Percentiles rank a stretch among this genome's conserved stretches.
These are phyloP conservation scores for Parotia lawesii DNA, from an alignment of 2,113 vertebrate species.

Conservation along the genomic window DNA sequence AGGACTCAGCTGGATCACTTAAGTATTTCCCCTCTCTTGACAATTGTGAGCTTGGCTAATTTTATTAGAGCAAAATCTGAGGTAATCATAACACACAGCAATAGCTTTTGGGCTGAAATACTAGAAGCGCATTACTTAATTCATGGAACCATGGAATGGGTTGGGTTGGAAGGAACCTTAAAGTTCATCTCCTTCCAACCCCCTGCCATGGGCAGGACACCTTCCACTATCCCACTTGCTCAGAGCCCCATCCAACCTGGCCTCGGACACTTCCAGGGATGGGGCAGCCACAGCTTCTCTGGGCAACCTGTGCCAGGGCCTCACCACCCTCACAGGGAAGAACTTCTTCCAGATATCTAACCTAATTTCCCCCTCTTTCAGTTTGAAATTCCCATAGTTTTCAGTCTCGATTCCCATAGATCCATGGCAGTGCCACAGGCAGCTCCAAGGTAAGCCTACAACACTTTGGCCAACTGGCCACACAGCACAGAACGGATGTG, in stretches of 20 bases:
- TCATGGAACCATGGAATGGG: background rate
- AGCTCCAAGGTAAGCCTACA: background rate
- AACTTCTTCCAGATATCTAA: background rate
- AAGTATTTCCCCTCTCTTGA: background rate
- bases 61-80: background rate
- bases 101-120: background rate
- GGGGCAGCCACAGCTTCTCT: background rate
- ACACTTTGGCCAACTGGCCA: background rate
- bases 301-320: background rate
- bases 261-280: background rate
- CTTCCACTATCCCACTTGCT: fast-evolving
- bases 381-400: background rate
- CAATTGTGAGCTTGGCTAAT: background rate
- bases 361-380: background rate
- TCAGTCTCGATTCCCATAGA: background rate
- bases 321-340: background rate
- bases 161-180: background rate
- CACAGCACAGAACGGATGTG: background rate
- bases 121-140: background rate
- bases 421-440: background rate
- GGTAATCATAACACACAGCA: background rate
- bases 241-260: fast-evolving
- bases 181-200: background rate
- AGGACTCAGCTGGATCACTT: background rate
- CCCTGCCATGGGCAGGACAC: background rate